Percentiles rank a stretch among this genome's conserved stretches.
Evolutionary conservation across 2,797 vertebrate species (phyloP).

Genomic region (Danio kyathit): DNA sequence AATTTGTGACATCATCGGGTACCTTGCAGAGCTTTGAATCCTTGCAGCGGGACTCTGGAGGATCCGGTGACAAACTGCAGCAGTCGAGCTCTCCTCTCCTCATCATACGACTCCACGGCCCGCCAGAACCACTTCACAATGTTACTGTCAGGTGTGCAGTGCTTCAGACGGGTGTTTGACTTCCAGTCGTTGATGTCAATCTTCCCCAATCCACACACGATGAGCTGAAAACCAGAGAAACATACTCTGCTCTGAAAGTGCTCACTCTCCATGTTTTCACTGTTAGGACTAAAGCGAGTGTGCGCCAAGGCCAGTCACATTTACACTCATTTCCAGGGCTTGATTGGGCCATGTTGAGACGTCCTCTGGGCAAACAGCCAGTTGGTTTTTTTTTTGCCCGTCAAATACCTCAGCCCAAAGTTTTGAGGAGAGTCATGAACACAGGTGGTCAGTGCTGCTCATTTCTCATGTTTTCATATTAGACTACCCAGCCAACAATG

Average conservation of each 20-base stretch:
- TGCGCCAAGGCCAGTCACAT: no score
- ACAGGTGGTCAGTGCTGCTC: no score
- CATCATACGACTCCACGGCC: constrained; percentile 95
- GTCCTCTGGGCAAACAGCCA: no score
- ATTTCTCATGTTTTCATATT: no score
- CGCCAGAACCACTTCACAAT: constrained; percentile 99
- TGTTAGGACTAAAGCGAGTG: no score
- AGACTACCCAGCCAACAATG: no score
- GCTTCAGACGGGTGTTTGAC: constrained; percentile 95
- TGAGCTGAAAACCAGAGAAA: constrained; percentile 80
- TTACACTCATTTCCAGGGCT: no score
- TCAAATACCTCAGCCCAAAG: no score
- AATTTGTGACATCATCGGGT: neutral
- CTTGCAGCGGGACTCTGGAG: constrained; percentile 95
- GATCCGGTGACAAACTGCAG: constrained; percentile 98
- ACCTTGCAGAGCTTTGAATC: constrained; percentile 99
- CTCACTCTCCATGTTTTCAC: neutral
- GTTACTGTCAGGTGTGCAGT: constrained; percentile 95
- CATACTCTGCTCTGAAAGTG: neutral
- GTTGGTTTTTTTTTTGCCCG: no score
- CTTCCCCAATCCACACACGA: constrained; percentile 96
- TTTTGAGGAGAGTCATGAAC: no score
- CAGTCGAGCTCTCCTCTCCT: constrained; percentile 91
- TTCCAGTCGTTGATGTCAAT: constrained; percentile 98
- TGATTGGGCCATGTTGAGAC: no score